A percentile compares a stretch with the other conserved stretches of the same genome.
These are phyloP conservation scores for Euspilapteryx auroguttella DNA, from an alignment of 2,888 invertebrate genomes.

Conservation along the genomic window DNA sequence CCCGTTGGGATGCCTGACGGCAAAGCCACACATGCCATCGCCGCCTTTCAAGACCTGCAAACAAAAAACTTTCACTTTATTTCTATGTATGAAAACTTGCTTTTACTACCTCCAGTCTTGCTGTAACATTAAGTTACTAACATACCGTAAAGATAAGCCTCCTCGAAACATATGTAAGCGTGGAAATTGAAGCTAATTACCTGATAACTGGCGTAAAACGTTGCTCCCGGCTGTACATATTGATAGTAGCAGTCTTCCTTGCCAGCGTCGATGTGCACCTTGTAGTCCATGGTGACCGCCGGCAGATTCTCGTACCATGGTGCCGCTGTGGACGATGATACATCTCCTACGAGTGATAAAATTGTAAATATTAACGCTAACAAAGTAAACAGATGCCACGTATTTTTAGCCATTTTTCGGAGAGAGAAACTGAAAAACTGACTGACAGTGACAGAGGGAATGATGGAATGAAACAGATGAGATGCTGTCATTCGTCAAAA, in stretches of 20 bases:
- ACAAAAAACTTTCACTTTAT: constrained; percentile 7
- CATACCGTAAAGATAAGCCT: background rate
- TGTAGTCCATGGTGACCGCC: constrained; percentile 94
- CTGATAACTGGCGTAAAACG: constrained; percentile 93
- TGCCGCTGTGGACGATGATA: constrained; percentile 54
- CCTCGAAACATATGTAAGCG: background rate
- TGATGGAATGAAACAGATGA: too few species aligned
- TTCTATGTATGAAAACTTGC: background rate
- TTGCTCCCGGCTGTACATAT: constrained; percentile 88
- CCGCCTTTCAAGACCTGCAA: constrained; percentile 86
- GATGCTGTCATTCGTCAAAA: too few species aligned
- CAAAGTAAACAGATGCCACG: constrained; percentile 55
- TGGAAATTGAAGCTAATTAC: constrained; percentile 58
- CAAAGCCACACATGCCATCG: constrained; percentile 92
- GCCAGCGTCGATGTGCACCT: constrained; percentile 93
- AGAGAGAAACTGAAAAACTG: too few species aligned
- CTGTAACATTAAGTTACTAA: background rate
- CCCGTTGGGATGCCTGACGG: constrained; percentile 83
- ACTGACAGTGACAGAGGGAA: too few species aligned
- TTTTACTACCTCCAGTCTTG: background rate
- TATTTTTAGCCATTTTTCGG: constrained; percentile 51
- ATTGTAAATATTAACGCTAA: constrained; percentile 46
- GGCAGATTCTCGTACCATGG: constrained; percentile 88
- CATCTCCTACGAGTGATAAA: constrained; percentile 51
- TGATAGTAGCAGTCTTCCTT: constrained; percentile 94